Evolutionary conservation across 2,888 invertebrate species (phyloP), one percentile per base, ranked within the genome.

Genomic region (Neoascia interrupta): DNA sequence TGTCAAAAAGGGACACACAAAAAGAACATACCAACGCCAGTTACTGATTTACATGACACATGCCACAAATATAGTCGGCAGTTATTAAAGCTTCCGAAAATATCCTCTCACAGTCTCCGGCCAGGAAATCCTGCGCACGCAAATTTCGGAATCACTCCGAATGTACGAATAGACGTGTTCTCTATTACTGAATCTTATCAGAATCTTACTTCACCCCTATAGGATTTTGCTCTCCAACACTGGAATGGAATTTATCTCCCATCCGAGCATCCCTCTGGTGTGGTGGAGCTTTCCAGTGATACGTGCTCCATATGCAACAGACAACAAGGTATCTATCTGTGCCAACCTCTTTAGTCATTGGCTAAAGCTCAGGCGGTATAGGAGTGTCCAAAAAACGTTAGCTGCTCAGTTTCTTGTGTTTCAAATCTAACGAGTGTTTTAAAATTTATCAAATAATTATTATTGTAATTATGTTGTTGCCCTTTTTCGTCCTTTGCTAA

Each of bases 361-460:
- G 60, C 41, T 60, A 73, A 79, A 79, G 79, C 79, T 79, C 49
- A 54, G 49, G 56, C 73, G 66, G 66, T 60, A 56, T 43, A 79
- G 79, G 60, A 68, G 66, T 73, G 61, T 43, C 51, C 79, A 43
- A 15, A 11, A 21, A 16, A 54, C 37, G 37, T 28, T 23, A 47
- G 19, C 34, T 2, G n/a, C 6, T 26, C 15, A n/a, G 23, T 16
- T 36, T 6, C 18, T 3, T 21, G 18, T 41, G n/a, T 3, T 10
- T 41, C 10, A 18, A 41, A 21, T 41, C n/a, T n/a, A 31, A 18
- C 16, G 8, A 36, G 36, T 8, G 3, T 15, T 51, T 54, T 11
- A 10, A 39, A 18, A 10, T 23, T 3, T 8, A 37, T 10, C 26
- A 26, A 51, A 19, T 1, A 13, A 13, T 23, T 45, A 13, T 6